Conservation (phyloP, 2,113 vertebrate species). For the Brienomyrus longianalis region DNA sequence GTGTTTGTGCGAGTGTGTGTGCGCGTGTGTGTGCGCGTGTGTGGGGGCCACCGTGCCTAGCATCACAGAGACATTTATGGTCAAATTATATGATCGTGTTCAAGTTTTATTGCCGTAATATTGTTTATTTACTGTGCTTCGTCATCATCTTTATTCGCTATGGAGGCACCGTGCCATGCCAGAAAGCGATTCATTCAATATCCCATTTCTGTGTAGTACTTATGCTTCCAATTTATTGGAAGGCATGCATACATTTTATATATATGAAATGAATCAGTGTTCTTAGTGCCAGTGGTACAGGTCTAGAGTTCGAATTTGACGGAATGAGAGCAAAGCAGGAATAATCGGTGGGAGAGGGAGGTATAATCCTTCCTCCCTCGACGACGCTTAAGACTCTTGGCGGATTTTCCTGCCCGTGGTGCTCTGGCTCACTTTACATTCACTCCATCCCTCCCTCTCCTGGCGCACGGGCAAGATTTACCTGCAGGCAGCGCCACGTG, state of each 20-base stretch:
- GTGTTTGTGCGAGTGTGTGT: not conserved
- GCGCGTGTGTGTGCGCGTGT: not conserved
- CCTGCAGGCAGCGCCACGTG: not conserved
- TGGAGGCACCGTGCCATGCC: not conserved
- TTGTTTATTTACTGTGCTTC: not conserved
- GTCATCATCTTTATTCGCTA: not conserved
- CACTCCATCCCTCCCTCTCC: not conserved
- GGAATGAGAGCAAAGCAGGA: not conserved
- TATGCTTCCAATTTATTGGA: not conserved
- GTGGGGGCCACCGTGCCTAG: not conserved
- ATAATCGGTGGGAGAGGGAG: no score
- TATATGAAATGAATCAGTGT: not conserved
- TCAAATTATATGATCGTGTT: not conserved
- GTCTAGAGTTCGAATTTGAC: not conserved
- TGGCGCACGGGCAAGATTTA: not conserved
- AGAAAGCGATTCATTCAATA: not conserved
- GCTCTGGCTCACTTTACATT: not conserved
- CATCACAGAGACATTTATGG: not conserved
- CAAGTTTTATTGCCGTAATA: not conserved
- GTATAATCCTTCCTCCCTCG: not conserved
- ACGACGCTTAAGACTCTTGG: constrained; percentile 9
- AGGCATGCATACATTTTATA: not conserved
- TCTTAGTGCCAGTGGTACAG: not conserved
- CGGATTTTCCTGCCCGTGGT: not conserved
- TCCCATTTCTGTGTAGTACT: not conserved